phyloP scores from a whole-genome alignment of 2,888 invertebrate species.

The Tenthredo amoena region DNA sequence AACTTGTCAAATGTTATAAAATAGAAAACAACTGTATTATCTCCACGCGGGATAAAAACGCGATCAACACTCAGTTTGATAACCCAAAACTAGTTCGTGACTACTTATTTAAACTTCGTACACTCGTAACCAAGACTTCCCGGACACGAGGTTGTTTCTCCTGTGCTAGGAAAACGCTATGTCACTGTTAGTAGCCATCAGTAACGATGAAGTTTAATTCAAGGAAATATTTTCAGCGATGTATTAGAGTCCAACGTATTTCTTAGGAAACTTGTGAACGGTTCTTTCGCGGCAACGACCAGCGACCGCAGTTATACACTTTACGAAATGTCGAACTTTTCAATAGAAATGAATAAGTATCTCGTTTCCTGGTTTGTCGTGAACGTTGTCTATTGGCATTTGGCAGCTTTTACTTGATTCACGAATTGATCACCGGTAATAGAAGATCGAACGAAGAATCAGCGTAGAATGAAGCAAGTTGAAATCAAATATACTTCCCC shows the following conservation, averaged over 20 bases:
- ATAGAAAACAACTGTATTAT: neutral
- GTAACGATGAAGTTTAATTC: neutral
- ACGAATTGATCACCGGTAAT: neutral
- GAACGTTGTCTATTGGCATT: neutral
- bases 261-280: neutral
- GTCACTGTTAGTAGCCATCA: slow-evolving; percentile 52
- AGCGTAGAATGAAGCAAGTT: neutral
- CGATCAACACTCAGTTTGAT: neutral
- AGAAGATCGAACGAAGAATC: neutral
- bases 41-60: neutral
- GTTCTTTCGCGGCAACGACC: neutral
- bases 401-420: neutral
- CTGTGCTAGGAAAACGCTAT: slow-evolving; percentile 53
- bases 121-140: slow-evolving; percentile 43
- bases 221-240: neutral
- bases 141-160: slow-evolving; percentile 42
- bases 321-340: neutral
- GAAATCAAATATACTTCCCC: neutral
- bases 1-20: neutral
- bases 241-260: neutral
- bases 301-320: neutral
- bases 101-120: neutral
- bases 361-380: slow-evolving; percentile 19
- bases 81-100: slow-evolving; percentile 6
- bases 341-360: neutral